Percentiles rank a stretch among this genome's conserved stretches.
phyloP scores from a whole-genome alignment of 37 sponge, comb jelly and placozoan species.

The Axinella damicornis region DNA sequence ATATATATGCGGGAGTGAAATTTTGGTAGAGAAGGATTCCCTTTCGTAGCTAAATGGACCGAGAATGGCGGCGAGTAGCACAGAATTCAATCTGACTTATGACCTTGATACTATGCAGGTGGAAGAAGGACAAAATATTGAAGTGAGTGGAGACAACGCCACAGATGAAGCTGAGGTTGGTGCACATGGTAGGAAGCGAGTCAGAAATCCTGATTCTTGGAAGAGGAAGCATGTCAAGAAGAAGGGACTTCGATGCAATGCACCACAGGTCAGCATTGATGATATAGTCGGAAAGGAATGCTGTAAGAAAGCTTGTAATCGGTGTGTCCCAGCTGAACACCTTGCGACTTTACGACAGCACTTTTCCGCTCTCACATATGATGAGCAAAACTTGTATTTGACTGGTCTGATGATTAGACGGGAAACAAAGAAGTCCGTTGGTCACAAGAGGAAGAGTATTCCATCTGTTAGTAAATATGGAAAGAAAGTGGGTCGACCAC shows the following conservation, averaged over 20 bases:
- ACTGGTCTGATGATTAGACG: slow-evolving; percentile 38
- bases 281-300: slow-evolving; percentile 10
- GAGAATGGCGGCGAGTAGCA: too few species aligned
- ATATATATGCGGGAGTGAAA: too few species aligned
- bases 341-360: slow-evolving; percentile 28
- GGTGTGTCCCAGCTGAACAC: neutral
- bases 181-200: neutral
- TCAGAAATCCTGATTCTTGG: slow-evolving; percentile 28
- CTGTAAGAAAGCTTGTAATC: slow-evolving; percentile 45
- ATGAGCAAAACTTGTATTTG: slow-evolving; percentile 57
- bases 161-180: neutral
- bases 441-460: slow-evolving; percentile 17
- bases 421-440: slow-evolving; percentile 44
- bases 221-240: slow-evolving; percentile 38
- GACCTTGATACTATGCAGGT: too few species aligned
- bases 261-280: slow-evolving; percentile 1
- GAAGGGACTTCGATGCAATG: slow-evolving; percentile 38
- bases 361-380: slow-evolving; percentile 46
- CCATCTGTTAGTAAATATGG: slow-evolving; percentile 6
- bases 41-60: too few species aligned
- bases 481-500: slow-evolving; percentile 58
- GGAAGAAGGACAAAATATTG: neutral
- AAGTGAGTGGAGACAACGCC: slow-evolving; percentile 1
- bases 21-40: too few species aligned
- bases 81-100: too few species aligned